Evolutionary conservation across 2,113 vertebrate species (phyloP), one percentile per base, ranked within the genome.

Genomic region (Ctenomys sociabilis): DNA sequence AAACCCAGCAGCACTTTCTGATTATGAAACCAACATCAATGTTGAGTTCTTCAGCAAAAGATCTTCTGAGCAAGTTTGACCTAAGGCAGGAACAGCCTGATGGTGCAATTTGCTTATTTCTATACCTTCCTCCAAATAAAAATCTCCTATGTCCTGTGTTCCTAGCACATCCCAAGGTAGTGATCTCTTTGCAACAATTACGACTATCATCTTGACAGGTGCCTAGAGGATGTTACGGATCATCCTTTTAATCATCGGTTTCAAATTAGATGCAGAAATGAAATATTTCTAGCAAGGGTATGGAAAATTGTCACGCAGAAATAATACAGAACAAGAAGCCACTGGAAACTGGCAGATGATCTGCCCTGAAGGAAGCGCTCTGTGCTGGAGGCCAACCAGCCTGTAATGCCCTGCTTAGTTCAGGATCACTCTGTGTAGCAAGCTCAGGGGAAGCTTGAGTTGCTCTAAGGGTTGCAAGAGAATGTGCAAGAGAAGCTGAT

Each of bases 221-320:
- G 0, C 59, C 63, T 75, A 1, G 17, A 82, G 16, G 92, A 63
- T 45, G 68, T 75, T 61, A 68, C 5, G 37, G 59, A 85, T 73
- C 64, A 91, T 57, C 4, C 4, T 94, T 85, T 80, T 85, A 61
- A 90, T 49, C 59, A 35, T 40, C 57, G 49, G 22, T 91, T 95
- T 77, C 75, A 57, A 94, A 80, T 80, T 66, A 72, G 35, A 30
- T 24, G 30, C 13, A 78, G 30, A n/a, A 78, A 54, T 84, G 64
- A 16, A 81, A 77, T 1, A 4, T 45, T 68, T 85, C 4, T 87
- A 89, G n/a, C 52, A 37, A 88, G n/a, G 9, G 26, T 70, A 90
- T 82, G 35, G 40, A 63, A 95, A 49, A 14, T n/a, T 73, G 24
- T 37, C 57, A 57, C 78, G 30, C 66, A 35, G 21, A 92, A 94